Conservation (phyloP, 1,140 invertebrate genomes). For the Rhynchophorus ferrugineus region DNA sequence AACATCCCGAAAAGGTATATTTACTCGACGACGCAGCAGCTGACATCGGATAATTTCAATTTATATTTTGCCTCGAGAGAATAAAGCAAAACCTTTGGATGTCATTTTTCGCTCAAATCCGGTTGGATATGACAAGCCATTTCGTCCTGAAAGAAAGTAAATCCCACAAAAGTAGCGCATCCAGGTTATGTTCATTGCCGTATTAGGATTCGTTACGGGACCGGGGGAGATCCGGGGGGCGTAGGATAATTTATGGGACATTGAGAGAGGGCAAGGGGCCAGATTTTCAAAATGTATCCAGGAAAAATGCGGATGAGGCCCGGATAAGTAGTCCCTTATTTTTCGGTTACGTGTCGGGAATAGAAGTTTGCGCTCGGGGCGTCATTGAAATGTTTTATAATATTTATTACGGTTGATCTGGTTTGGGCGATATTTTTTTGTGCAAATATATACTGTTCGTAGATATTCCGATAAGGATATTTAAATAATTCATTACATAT, state of each 20-base stretch:
- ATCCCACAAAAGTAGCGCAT: conserved; percentile 7
- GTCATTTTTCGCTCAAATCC: conserved; percentile 9
- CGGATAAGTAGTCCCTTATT: no score
- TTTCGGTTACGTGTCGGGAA: no score
- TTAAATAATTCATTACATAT: no score
- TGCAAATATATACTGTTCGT: no score
- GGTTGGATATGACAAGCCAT: conserved; percentile 7
- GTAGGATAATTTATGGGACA: conserved; percentile 1
- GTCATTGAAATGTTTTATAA: no score
- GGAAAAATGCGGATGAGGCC: no score
- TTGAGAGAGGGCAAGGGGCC: neutral
- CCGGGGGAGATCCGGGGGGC: neutral
- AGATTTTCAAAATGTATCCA: no score
- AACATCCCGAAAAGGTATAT: no score
- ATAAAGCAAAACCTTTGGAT: neutral
- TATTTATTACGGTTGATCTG: no score
- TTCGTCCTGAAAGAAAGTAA: conserved; percentile 8
- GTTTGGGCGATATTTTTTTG: no score
- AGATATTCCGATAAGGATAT: no score
- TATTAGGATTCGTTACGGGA: conserved; percentile 1
- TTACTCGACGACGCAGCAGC: neutral
- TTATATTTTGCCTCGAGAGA: neutral
- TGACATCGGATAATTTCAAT: neutral
- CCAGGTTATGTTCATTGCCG: conserved; percentile 2
- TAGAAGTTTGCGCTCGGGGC: no score